These are phyloP conservation scores for Adelognathus sp. DNA, from an alignment of 2,888 invertebrate species.

Conservation along the genomic window DNA sequence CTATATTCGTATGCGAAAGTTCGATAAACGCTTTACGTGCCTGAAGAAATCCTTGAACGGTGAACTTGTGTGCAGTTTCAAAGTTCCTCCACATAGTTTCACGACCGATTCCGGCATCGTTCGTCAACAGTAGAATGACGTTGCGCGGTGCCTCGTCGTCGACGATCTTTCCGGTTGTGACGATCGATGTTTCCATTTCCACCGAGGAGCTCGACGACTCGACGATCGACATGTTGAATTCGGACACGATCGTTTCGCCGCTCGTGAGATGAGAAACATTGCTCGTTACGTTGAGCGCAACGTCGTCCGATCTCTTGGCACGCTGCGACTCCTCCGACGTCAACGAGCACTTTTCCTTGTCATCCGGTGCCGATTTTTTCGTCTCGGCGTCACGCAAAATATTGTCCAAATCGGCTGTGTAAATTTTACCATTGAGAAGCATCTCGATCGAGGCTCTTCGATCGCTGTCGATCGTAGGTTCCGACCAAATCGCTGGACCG, in stretches of 20 bases:
- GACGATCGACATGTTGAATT: neutral
- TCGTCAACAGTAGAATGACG: constrained; percentile 65
- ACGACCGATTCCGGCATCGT: constrained; percentile 31
- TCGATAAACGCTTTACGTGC: constrained; percentile 54
- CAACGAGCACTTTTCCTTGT: constrained; percentile 38
- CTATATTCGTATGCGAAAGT: neutral
- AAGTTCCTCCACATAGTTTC: constrained; percentile 38
- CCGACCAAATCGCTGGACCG: constrained; percentile 13
- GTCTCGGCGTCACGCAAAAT: constrained; percentile 45
- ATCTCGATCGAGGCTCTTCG: constrained; percentile 31
- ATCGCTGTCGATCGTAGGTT: neutral
- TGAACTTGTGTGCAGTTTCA: constrained; percentile 50
- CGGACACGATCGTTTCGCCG: neutral
- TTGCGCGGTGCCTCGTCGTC: constrained; percentile 56
- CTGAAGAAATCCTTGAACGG: constrained; percentile 65
- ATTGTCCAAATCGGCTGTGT: constrained; percentile 52
- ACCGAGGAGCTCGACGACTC: neutral
- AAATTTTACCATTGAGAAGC: constrained; percentile 47
- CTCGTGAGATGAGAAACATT: neutral
- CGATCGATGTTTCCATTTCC: neutral
- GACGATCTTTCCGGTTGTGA: neutral
- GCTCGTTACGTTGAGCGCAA: neutral
- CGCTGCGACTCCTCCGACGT: constrained; percentile 40
- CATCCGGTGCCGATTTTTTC: constrained; percentile 39
- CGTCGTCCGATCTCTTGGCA: constrained; percentile 44